Conservation (phyloP, 2,888 invertebrate species). For the Dryocosmus kuriphilus region DNA sequence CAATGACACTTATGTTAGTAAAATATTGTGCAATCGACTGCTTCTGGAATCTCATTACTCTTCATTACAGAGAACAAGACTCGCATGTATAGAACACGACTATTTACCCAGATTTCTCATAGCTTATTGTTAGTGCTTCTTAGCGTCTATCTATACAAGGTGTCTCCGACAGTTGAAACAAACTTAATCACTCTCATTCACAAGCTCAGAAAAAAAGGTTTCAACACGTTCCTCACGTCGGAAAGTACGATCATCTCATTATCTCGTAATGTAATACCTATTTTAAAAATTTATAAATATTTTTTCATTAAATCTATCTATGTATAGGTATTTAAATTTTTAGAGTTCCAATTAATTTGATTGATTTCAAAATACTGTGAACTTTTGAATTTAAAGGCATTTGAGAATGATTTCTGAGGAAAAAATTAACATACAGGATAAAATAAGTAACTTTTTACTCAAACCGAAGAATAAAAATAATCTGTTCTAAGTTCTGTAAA, state of each 20-base stretch:
- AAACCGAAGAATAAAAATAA: too few relatives aligned
- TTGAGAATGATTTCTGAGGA: too few relatives aligned
- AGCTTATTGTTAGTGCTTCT: not conserved
- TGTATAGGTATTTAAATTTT: too few relatives aligned
- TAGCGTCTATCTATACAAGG: not conserved
- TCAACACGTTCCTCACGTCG: not conserved
- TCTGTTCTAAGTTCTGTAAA: too few relatives aligned
- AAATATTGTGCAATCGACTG: constrained; percentile 21
- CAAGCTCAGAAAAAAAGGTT: not conserved
- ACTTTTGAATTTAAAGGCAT: too few relatives aligned
- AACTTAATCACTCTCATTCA: not conserved
- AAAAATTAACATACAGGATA: too few relatives aligned
- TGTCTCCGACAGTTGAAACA: not conserved
- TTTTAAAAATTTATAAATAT: too few relatives aligned
- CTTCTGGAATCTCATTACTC: constrained; percentile 15
- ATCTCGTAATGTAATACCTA: not conserved
- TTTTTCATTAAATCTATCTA: too few relatives aligned
- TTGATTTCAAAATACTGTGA: too few relatives aligned
- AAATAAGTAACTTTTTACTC: too few relatives aligned
- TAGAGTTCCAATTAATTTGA: too few relatives aligned
- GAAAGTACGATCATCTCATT: not conserved
- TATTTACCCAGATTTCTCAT: constrained; percentile 9
- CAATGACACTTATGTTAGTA: constrained; percentile 12
- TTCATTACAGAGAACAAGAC: not conserved
- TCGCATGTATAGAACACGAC: constrained; percentile 12